Evolutionary conservation across 2,888 invertebrate genomes (phyloP).

Genomic region (Erebia aethiops): DNA sequence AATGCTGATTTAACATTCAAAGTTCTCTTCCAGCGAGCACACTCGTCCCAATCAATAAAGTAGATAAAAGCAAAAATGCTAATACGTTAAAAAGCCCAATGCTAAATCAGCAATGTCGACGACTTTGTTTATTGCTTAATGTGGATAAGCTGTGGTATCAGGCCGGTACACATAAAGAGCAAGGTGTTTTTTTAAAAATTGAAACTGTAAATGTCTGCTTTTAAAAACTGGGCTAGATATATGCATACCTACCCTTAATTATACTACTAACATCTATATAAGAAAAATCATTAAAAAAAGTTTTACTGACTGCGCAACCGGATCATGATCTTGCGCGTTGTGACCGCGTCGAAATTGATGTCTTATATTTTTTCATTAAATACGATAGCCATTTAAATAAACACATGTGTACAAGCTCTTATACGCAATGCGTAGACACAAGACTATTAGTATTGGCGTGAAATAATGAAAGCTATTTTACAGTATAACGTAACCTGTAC

Average conservation of each 20-base stretch:
- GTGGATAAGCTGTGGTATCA: too few species aligned
- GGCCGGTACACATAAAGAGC: too few species aligned
- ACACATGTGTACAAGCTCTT: conserved; percentile 14
- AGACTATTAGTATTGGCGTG: conserved; percentile 71
- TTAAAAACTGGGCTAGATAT: too few species aligned
- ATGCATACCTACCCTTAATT: too few species aligned
- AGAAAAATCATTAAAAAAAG: too few species aligned
- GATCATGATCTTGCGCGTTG: too few species aligned
- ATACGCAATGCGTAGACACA: conserved; percentile 53
- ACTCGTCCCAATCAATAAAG: conserved; percentile 67
- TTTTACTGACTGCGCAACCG: too few species aligned
- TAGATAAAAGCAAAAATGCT: conserved; percentile 72
- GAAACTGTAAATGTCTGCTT: too few species aligned
- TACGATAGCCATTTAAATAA: neutral
- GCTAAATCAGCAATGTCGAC: conserved; percentile 20
- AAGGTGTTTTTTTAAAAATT: too few species aligned
- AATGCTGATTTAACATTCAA: conserved; percentile 71
- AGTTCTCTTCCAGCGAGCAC: conserved; percentile 60
- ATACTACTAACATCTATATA: too few species aligned
- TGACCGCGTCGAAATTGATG: too few species aligned
- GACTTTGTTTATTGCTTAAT: conserved; percentile 4
- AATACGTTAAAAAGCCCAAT: conserved; percentile 49
- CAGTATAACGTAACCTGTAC: conserved; percentile 74
- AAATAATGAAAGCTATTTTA: conserved; percentile 75
- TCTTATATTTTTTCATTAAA: too few species aligned